Conservation (phyloP, 2,113 vertebrate genomes). For the Phasianus colchicus region DNA sequence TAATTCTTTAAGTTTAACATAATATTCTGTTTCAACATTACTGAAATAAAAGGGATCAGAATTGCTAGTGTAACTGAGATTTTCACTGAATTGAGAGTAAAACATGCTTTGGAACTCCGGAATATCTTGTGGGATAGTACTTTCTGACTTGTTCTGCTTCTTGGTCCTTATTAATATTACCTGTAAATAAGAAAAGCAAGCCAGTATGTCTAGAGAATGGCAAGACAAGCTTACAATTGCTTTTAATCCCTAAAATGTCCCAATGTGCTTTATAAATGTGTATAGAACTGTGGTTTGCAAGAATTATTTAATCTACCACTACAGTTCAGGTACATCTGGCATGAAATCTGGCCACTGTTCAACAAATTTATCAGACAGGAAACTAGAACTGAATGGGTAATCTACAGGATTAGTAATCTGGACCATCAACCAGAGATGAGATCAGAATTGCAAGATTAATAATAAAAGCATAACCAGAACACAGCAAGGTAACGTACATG, state of each 20-base stretch:
- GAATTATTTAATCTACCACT: neutral
- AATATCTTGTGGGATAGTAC: neutral
- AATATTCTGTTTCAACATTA: neutral
- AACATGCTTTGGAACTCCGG: neutral
- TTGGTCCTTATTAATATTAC: neutral
- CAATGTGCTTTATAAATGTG: slow-evolving; percentile 3
- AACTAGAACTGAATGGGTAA: neutral
- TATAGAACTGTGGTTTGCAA: neutral
- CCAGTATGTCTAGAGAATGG: neutral
- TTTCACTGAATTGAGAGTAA: neutral
- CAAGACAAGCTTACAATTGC: neutral
- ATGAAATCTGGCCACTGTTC: neutral
- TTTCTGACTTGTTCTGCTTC: neutral
- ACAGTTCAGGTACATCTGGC: neutral
- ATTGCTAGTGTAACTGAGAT: neutral
- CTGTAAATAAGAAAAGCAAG: slow-evolving; percentile 7
- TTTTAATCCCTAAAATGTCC: neutral
- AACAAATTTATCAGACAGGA: neutral
- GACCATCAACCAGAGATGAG: neutral
- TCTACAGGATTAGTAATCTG: neutral
- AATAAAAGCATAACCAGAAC: neutral
- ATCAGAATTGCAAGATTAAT: neutral
- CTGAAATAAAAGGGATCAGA: neutral
- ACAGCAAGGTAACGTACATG: neutral
- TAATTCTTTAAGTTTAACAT: neutral